These are phyloP conservation scores for Nysson spinosus DNA, from an alignment of 2,888 invertebrate genomes.

Conservation along the genomic window DNA sequence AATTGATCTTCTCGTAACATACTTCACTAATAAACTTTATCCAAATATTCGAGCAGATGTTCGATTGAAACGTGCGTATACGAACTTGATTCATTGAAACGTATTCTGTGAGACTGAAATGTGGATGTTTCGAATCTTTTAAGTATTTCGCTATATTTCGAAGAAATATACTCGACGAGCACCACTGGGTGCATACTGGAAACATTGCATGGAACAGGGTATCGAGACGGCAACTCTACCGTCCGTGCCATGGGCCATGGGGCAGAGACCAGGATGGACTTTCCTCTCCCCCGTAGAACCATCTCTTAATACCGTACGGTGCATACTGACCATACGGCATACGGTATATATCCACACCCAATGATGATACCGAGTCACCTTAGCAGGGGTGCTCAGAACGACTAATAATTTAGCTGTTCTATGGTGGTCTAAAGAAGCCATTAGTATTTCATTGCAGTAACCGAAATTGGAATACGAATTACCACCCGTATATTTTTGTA, in stretches of 20 bases:
- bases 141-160: background rate
- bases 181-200: slow-evolving; percentile 31
- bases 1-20: no score
- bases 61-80: no score
- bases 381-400: slow-evolving; percentile 41
- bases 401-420: no score
- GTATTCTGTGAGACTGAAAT: no score
- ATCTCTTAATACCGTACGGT: slow-evolving; percentile 11
- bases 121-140: background rate
- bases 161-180: slow-evolving; percentile 9
- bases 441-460: no score
- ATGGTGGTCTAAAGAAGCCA: no score
- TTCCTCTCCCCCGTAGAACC: slow-evolving; percentile 15
- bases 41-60: no score
- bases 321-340: slow-evolving; percentile 36
- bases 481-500: no score
- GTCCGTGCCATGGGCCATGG: slow-evolving; percentile 5
- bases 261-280: slow-evolving; percentile 10
- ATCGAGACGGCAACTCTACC: slow-evolving; percentile 21
- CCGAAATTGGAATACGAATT: no score
- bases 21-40: no score
- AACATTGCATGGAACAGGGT: slow-evolving; percentile 34
- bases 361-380: slow-evolving; percentile 38
- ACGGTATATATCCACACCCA: slow-evolving; percentile 35
- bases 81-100: no score